phyloP scores from a whole-genome alignment of 2,888 invertebrate species.

The Drosophila paramelanica region DNA sequence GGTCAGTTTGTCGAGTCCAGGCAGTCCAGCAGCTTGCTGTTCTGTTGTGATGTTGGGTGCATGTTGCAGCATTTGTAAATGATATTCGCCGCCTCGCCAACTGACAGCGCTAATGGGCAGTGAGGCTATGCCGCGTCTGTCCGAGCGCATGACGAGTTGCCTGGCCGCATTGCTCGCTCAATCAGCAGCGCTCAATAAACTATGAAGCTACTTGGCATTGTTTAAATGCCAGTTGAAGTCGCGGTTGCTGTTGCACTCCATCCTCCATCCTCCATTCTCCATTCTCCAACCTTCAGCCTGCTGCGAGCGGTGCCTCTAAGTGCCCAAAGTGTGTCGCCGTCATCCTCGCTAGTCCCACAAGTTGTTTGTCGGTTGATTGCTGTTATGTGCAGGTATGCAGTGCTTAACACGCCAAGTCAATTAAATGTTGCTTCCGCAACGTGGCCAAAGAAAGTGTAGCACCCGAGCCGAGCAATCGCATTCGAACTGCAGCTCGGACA shows the following conservation, averaged over 20 bases:
- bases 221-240: conserved; percentile 47
- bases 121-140: conserved; percentile 18
- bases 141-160: conserved; percentile 31
- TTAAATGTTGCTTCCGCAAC: conserved; percentile 74
- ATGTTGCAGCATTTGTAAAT: conserved; percentile 68
- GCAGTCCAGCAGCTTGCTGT: conserved; percentile 26
- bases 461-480: conserved; percentile 13
- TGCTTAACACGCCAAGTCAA: conserved; percentile 75
- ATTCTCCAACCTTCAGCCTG: neutral
- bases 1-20: conserved; percentile 19
- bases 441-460: conserved; percentile 66
- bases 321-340: conserved; percentile 43
- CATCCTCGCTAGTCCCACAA: conserved; percentile 52
- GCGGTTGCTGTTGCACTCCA: conserved; percentile 8
- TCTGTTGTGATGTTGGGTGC: conserved; percentile 54
- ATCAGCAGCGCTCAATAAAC: conserved; percentile 70
- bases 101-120: conserved; percentile 71
- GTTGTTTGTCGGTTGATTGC: conserved; percentile 72
- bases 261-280: neutral
- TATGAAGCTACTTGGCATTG: conserved; percentile 67
- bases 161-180: conserved; percentile 53
- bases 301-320: conserved; percentile 28
- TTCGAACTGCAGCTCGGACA: conserved; percentile 6
- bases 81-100: conserved; percentile 61
- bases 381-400: conserved; percentile 72